Percentiles rank a stretch among this genome's conserved stretches.
These are phyloP conservation scores for Rhagophthalmus giganteus DNA, from an alignment of 2,888 invertebrate species.

Conservation along the genomic window DNA sequence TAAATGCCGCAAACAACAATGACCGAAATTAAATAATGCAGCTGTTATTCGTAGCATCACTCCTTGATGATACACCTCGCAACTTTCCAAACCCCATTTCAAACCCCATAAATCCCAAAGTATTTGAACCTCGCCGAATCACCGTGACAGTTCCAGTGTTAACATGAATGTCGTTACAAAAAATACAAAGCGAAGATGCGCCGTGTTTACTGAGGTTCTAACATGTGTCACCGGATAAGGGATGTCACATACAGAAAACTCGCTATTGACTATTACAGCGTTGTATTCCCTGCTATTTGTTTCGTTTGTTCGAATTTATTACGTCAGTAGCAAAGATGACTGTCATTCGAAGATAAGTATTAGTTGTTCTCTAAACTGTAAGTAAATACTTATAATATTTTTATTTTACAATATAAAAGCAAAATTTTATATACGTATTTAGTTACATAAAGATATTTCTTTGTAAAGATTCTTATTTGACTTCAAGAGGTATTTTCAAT, in stretches of 20 bases:
- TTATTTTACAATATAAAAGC: too few species aligned
- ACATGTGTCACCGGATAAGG: constrained; percentile 43
- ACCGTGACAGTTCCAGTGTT: constrained; percentile 47
- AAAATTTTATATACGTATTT: too few species aligned
- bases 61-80: constrained; percentile 20
- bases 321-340: not conserved
- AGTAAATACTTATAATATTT: too few species aligned
- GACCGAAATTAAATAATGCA: too few species aligned
- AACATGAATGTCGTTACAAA: constrained; percentile 47
- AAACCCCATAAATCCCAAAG: constrained; percentile 41
- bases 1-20: too few species aligned
- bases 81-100: constrained; percentile 29
- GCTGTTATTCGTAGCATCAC: too few species aligned
- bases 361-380: too few species aligned
- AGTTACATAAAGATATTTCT: too few species aligned
- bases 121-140: constrained; percentile 42
- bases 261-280: constrained; percentile 10
- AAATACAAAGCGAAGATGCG: constrained; percentile 51
- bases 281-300: not conserved
- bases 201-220: constrained; percentile 43
- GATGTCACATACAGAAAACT: constrained; percentile 34
- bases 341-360: too few species aligned
- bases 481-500: too few species aligned
- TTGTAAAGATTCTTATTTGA: too few species aligned
- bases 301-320: not conserved